Base-by-base conservation (phyloP, 1,140 invertebrate species). In the Tetramorium simillimum region DNA sequence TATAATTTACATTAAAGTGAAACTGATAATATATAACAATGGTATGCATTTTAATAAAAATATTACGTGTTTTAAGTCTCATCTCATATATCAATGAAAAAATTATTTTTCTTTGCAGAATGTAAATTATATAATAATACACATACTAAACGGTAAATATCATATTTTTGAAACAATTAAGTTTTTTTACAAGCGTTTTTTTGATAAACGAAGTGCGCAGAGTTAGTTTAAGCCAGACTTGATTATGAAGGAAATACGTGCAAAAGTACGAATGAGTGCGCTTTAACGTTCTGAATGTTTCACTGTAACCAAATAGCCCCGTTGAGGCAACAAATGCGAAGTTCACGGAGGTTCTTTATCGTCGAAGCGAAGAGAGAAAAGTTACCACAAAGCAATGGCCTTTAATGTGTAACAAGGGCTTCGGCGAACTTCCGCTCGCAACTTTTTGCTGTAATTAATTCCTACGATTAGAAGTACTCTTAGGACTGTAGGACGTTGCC, bases 361-460 rank as follows among this genome's bases (percentile, higher is more conserved):
- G 62, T 86, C 24, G 62, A 58, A 43, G 62, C 5, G 33, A 53
- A 24, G 14, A 56, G n/a, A 53, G 49, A n/a, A 80, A 80, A 86
- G 75, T 80, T 80, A 43, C 37, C 69, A 24, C 82, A 53, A 37
- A 51, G 37, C 37, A 33, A 43, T 18, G 56, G 43, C 10, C 18
- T 51, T 86, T 69, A 80, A 86, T 46, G 14, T 77, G 62, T 77
- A 16, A 21, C 65, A 43, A 82, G 37, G n/a, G 58, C 75, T 67
- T 69, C 40, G 49, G 37, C 51, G 33, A 69, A 80, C n/a, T 86
- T 78, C 21, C 21, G 46, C 51, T 67, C 37, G 49, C 67, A 21
- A 88, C 60, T 75, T 67, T 67, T 63, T 49, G 7, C 21, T 5
- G 56, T 58, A 81, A 88, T 82, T 88, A 88, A 75, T 82, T 76